Base-by-base conservation (phyloP, 2,888 invertebrate genomes). In the Venustoraphidia nigricollis region DNA sequence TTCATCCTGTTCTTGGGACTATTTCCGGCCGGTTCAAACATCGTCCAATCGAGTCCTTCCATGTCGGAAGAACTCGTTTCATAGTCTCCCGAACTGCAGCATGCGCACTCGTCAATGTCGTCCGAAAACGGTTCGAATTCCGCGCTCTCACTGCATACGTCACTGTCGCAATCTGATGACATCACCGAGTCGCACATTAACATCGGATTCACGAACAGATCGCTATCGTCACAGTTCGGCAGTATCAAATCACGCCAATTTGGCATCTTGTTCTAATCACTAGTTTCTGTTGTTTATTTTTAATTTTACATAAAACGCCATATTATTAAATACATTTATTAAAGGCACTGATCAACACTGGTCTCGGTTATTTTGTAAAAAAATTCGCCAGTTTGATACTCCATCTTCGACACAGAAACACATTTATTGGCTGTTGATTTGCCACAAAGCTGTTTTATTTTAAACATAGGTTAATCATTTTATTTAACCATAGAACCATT, bases 41-140 rank as follows among this genome's bases (percentile, higher is more conserved):
- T 65, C 52, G 78, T 70, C 60, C 80, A 67, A 66, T 80, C 80
- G 55, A 80, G 68, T 53, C 79, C 79, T 55, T 79, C 79, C 75
- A 80, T 76, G 63, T 80, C 79, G 62, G 56, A 55, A 35, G 55
- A 46, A 40, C 46, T 46, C n/a, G 46, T 44, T 10, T 45, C 48
- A 9, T 45, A 45, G 27, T 51, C 49, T 27, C 47, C 46, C 8
- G 14, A 14, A 13, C 58, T 37, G 48, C 51, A 47, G 59, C 57
- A 59, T 45, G 54, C 47, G 34, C 48, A 52, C 35, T 53, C 53
- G 17, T 51, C 54, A 42, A 56, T 55, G 37, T 57, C 57, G 49
- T 74, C 74, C 54, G 72, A 72, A 58, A 75, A 75, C 55, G 74
- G 72, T 56, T 75, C 74, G 55, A 73, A 66, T 57, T 73, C 73